Base-by-base conservation (phyloP, 2,797 vertebrate species). In the Gouania willdenowi region DNA sequence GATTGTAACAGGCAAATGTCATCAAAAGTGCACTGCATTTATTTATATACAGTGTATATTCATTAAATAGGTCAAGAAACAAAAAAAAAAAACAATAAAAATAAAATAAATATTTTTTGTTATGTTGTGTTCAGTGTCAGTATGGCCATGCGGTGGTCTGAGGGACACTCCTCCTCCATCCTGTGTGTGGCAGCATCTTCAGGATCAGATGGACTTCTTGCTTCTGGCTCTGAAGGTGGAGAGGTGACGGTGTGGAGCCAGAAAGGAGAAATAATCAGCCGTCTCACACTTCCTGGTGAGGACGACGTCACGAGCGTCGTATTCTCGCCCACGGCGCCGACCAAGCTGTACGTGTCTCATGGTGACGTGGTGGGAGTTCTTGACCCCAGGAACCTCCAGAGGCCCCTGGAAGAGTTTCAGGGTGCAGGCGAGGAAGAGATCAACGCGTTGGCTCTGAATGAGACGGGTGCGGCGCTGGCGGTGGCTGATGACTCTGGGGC, bases 361-460 rank as follows among this genome's bases (percentile, higher is more conserved):
- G 93, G 94, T 0, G 91, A 94, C 53, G 48, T 41, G 0, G 70
- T 98, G 41, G 93, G 89, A 4, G 12, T 91, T 4, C 65, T 98
- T 11, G 95, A 99, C 53, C 76, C 86, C 2, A 83, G 94, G 3
- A 85, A 70, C 40, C 87, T 95, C 6, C 91, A 87, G 55, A 65
- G 65, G 21, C 67, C 84, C 0, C 2, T 88, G 24, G 83, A 90
- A n/a, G 24, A 74, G 50, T 90, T 93, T 59, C 80, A 41, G 0
- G 65, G 71, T 1, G 72, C 89, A 1, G 94, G 91, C 0, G 91
- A 95, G 59, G 96, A 99, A 36, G 96, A 98, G 85, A 93, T 99
- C 47, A 98, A 97, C 39, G 89, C 86, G 27, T 80, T 99, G 31
- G 86, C 93, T 0, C 14, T 97, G 33, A 94, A 91, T 2, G 91